phyloP scores from a whole-genome alignment of 2,113 vertebrate species.

The Pygoscelis antarcticus region DNA sequence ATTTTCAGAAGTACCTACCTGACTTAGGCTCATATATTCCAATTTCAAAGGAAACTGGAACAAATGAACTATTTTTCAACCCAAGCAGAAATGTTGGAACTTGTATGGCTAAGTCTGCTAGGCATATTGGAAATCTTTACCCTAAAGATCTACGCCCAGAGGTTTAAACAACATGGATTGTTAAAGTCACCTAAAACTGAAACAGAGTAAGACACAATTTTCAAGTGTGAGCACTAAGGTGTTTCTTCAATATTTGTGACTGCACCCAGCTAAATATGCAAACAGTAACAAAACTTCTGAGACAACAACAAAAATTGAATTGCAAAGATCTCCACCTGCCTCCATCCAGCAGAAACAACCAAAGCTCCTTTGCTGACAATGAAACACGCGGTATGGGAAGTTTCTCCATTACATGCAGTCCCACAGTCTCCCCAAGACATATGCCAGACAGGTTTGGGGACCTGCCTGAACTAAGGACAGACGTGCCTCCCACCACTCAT shows the following conservation, averaged over 20 bases:
- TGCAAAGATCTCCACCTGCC: too few species aligned
- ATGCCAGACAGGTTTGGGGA: neutral
- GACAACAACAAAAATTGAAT: accelerated
- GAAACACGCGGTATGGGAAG: accelerated
- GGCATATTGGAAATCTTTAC: neutral
- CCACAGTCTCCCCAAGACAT: accelerated
- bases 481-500: accelerated
- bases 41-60: neutral
- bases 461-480: neutral
- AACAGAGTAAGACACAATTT: accelerated
- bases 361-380: accelerated
- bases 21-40: neutral
- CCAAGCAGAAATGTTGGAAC: neutral
- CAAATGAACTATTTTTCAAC: neutral
- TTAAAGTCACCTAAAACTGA: neutral
- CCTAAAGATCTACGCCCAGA: neutral
- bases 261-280: neutral
- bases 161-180: neutral
- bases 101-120: neutral
- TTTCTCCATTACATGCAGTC: accelerated
- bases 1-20: neutral
- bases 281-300: neutral
- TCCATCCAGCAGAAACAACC: neutral
- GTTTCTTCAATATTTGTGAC: neutral
- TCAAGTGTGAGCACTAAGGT: neutral